These are phyloP conservation scores for Geotrypetes seraphini DNA, from an alignment of 2,797 vertebrate genomes.

Conservation along the genomic window DNA sequence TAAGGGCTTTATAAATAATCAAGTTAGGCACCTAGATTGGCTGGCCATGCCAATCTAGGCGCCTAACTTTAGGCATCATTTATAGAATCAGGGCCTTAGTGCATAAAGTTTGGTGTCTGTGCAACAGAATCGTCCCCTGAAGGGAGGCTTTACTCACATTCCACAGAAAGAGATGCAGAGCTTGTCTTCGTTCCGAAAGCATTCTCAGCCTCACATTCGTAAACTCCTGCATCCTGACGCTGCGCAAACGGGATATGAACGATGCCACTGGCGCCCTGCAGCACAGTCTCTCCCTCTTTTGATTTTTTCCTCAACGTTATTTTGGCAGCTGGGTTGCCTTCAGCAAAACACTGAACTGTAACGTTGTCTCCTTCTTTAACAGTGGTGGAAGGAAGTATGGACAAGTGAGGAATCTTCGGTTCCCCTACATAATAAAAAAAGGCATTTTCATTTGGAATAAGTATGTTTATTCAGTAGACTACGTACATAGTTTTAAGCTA, in stretches of 20 bases:
- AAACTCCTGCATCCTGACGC: not conserved
- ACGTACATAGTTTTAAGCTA: too few relatives aligned
- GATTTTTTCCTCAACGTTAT: not conserved
- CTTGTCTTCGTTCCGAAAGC: not conserved
- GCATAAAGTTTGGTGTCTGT: too few relatives aligned
- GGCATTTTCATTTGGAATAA: too few relatives aligned
- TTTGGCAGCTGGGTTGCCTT: not conserved
- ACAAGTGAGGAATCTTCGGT: not conserved
- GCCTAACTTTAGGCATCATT: too few relatives aligned
- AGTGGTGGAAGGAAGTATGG: not conserved
- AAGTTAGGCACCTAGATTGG: too few relatives aligned
- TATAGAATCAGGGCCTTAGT: too few relatives aligned
- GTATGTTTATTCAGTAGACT: too few relatives aligned
- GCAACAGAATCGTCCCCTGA: too few relatives aligned
- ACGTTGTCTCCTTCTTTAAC: not conserved
- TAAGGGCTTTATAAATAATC: too few relatives aligned
- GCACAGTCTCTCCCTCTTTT: not conserved
- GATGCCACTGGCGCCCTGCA: not conserved
- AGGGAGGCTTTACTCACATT: too few relatives aligned
- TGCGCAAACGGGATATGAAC: not conserved
- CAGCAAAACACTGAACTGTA: not conserved
- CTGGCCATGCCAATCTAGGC: too few relatives aligned
- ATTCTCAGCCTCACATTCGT: not conserved
- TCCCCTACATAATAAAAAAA: too few relatives aligned
- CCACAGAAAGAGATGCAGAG: not conserved